A percentile compares a stretch with the other conserved stretches of the same genome.
phyloP scores from a whole-genome alignment of 23 tunicate species.

The Aplidium turbinatum region DNA sequence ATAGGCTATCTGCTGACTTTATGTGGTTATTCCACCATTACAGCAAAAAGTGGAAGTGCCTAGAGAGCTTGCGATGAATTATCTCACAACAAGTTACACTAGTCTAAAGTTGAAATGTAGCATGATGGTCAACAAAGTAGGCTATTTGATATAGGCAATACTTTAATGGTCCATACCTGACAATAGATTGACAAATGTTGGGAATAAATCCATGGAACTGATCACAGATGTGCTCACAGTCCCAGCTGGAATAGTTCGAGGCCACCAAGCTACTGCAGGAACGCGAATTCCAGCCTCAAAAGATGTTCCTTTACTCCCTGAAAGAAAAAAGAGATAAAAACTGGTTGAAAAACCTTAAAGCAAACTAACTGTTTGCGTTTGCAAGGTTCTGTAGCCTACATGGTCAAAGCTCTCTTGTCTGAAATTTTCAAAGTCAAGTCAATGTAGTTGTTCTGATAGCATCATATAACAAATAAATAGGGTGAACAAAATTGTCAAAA shows the following conservation, averaged over 20 bases:
- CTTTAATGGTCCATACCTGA: background rate
- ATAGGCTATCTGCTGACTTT: background rate
- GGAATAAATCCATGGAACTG: constrained; percentile 28
- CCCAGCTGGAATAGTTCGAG: constrained; percentile 20
- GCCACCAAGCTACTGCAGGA: constrained; percentile 49
- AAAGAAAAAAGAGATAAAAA: background rate
- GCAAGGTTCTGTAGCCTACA: background rate
- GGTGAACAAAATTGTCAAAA: too few relatives aligned
- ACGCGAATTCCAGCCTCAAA: constrained; percentile 50
- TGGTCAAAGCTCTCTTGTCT: background rate
- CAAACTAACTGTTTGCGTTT: background rate
- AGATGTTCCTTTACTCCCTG: constrained; percentile 31
- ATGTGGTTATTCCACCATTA: background rate
- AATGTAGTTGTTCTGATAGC: too few relatives aligned
- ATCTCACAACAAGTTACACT: too few relatives aligned
- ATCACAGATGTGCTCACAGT: constrained; percentile 6
- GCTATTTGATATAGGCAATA: too few relatives aligned
- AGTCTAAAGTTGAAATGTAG: too few relatives aligned
- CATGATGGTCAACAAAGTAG: too few relatives aligned
- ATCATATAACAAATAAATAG: too few relatives aligned
- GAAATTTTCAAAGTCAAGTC: background rate
- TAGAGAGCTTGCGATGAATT: too few relatives aligned
- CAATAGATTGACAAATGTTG: constrained; percentile 10
- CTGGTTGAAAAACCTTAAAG: background rate
- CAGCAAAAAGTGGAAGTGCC: too few relatives aligned